Conservation (phyloP, 2,888 invertebrate species). For the Rapana venosa region DNA sequence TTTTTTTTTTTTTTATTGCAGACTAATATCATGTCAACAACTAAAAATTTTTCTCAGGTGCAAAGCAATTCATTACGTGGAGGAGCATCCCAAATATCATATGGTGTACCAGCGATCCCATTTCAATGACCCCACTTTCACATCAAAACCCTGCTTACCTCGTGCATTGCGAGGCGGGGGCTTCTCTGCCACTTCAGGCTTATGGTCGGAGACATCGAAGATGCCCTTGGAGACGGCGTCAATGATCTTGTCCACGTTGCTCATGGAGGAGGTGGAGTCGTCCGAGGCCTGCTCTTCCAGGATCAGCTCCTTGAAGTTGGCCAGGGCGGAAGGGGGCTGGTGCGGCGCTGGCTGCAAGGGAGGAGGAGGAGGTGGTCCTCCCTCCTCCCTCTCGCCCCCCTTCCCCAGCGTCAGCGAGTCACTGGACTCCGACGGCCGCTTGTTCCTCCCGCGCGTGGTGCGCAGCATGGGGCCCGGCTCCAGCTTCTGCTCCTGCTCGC, state of each 20-base stretch:
- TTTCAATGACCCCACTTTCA: not conserved
- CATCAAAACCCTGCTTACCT: constrained; percentile 7
- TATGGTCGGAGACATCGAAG: constrained; percentile 64
- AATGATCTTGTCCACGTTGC: constrained; percentile 81
- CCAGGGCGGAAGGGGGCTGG: not conserved
- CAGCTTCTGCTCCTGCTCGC: constrained; percentile 58
- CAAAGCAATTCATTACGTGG: too few species aligned
- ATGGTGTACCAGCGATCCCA: too few species aligned
- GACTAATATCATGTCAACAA: too few species aligned
- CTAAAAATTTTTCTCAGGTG: too few species aligned
- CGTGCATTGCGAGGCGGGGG: not conserved
- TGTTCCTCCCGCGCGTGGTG: constrained; percentile 48
- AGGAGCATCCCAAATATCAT: too few species aligned
- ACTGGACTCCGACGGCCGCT: constrained; percentile 42
- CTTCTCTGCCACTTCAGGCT: constrained; percentile 8
- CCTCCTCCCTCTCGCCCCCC: not conserved
- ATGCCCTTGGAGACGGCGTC: constrained; percentile 91
- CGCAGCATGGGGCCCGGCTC: constrained; percentile 50
- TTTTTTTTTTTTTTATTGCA: too few species aligned
- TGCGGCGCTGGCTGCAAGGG: constrained; percentile 16
- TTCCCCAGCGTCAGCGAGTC: constrained; percentile 4
- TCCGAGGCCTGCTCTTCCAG: constrained; percentile 39
- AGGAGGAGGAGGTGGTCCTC: constrained; percentile 15
- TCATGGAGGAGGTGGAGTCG: constrained; percentile 42
- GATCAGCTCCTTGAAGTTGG: constrained; percentile 35